phyloP scores from a whole-genome alignment of 1,140 invertebrate genomes.

The Drosophila kepulauana region DNA sequence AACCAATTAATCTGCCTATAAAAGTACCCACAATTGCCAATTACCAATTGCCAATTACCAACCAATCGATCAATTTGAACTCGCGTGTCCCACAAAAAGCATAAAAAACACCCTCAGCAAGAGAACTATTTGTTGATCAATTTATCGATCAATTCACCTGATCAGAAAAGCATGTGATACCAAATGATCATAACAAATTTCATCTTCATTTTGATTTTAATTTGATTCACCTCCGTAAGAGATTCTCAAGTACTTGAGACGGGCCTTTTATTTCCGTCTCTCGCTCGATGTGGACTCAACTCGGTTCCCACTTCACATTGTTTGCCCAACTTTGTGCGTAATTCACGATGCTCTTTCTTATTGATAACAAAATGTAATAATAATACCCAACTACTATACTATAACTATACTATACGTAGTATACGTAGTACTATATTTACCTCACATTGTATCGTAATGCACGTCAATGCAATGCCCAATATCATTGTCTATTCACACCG shows the following conservation, averaged over 20 bases:
- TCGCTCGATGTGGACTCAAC: not conserved
- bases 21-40: not conserved
- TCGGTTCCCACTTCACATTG: slow-evolving; percentile 32
- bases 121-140: not conserved
- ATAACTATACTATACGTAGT: not conserved
- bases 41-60: slow-evolving; percentile 12
- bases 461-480: slow-evolving; percentile 17
- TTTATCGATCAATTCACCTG: slow-evolving; percentile 17
- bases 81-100: slow-evolving; percentile 20
- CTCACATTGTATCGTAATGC: slow-evolving; percentile 17
- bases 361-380: slow-evolving; percentile 11
- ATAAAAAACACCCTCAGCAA: not conserved
- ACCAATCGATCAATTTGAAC: slow-evolving; percentile 5
- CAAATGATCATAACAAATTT: slow-evolving; percentile 15
- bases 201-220: not conserved
- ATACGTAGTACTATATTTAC: slow-evolving; percentile 5
- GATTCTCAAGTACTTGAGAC: slow-evolving; percentile 19
- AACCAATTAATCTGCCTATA: slow-evolving; percentile 19
- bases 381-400: not conserved
- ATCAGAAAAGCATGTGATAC: slow-evolving; percentile 26
- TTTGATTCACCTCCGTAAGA: not conserved
- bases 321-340: slow-evolving; percentile 32
- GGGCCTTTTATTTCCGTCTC: slow-evolving; percentile 42
- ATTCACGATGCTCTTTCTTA: slow-evolving; percentile 20
- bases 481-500: slow-evolving; percentile 18